phyloP scores from a whole-genome alignment of 2,888 invertebrate species.

The Lochmaea capreae region DNA sequence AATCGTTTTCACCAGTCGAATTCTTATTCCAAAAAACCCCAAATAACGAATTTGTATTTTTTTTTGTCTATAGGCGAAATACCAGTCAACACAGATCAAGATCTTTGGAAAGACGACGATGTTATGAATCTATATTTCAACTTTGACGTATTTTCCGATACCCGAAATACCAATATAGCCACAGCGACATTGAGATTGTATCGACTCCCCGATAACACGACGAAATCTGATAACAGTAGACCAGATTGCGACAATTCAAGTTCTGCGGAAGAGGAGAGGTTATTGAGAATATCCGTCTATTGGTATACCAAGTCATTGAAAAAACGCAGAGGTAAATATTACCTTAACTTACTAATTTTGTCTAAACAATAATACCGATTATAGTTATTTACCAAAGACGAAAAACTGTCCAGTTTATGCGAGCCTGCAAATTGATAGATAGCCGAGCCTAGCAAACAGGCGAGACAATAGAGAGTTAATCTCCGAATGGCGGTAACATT shows the following conservation, averaged over 20 bases:
- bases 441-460: too few relatives aligned
- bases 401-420: too few relatives aligned
- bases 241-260: slow-evolving; percentile 49
- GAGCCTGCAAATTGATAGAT: too few relatives aligned
- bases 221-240: slow-evolving; percentile 48
- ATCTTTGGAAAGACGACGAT: slow-evolving; percentile 68
- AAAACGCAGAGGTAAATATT: slow-evolving; percentile 68
- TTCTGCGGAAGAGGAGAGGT: slow-evolving; percentile 67
- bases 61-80: slow-evolving; percentile 65
- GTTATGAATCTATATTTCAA: slow-evolving; percentile 71
- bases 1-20: too few relatives aligned
- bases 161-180: slow-evolving; percentile 66
- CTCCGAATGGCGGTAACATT: too few relatives aligned
- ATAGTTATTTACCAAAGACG: too few relatives aligned
- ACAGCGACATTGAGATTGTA: slow-evolving; percentile 69
- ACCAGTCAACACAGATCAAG: slow-evolving; percentile 69
- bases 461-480: too few relatives aligned
- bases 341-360: too few relatives aligned
- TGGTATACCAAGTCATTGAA: slow-evolving; percentile 70
- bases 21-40: too few relatives aligned
- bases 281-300: slow-evolving; percentile 71
- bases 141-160: slow-evolving; percentile 64
- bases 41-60: too few relatives aligned
- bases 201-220: slow-evolving; percentile 64
- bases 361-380: too few relatives aligned